These are phyloP conservation scores for Meandrina meandrites DNA, from an alignment of 92 coral and sea anemone genomes.

Conservation along the genomic window DNA sequence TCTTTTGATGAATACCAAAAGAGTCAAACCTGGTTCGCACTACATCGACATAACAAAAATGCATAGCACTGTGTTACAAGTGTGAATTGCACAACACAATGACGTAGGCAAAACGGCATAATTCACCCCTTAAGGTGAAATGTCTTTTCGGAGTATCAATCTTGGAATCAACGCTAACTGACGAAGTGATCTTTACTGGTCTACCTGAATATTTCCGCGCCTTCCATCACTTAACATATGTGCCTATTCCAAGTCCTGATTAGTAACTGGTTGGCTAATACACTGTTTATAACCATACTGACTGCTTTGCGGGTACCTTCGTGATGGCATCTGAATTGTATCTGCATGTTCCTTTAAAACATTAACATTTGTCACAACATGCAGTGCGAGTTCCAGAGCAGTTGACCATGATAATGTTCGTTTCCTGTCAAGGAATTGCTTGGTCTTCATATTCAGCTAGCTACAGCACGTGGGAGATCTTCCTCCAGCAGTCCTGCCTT, in stretches of 20 bases:
- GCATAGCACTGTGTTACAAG: too few species aligned
- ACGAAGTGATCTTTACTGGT: too few species aligned
- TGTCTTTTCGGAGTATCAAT: too few species aligned
- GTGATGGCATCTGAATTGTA: neutral
- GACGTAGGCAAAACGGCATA: too few species aligned
- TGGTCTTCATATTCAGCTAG: neutral
- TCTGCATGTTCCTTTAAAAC: neutral
- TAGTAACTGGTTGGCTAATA: too few species aligned
- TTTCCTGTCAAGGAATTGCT: neutral
- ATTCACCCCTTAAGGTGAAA: too few species aligned
- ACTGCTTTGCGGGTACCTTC: neutral
- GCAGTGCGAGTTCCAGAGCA: neutral
- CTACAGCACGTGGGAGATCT: constrained; percentile 1
- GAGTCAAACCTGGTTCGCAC: too few species aligned
- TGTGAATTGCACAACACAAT: too few species aligned
- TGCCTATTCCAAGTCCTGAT: neutral
- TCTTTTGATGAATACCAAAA: too few species aligned
- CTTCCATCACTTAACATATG: neutral
- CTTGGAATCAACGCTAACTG: too few species aligned
- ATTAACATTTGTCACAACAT: neutral
- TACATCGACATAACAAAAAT: too few species aligned
- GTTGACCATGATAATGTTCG: neutral
- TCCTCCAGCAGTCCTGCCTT: neutral
- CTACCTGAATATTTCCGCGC: too few species aligned
- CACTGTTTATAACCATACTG: neutral